A percentile compares a stretch with the other conserved stretches of the same genome.
Evolutionary conservation across 2,797 vertebrate species (phyloP).

Genomic region (Helicolenus hilgendorfi): DNA sequence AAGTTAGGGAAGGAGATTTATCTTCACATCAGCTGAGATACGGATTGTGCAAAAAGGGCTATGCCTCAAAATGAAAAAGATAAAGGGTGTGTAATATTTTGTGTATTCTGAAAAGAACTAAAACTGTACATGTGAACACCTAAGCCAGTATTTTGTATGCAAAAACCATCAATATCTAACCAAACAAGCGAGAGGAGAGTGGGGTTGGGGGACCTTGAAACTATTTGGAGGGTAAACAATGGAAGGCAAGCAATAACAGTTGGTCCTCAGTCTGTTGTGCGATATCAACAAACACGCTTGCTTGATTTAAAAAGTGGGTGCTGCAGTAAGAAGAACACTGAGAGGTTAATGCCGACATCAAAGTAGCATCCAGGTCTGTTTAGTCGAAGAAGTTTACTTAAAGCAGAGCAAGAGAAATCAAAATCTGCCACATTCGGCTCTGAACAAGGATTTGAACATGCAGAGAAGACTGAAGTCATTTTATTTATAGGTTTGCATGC

Average conservation of each 20-base stretch:
- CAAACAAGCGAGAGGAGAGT: conserved; percentile 29
- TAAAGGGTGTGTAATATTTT: conserved; percentile 1
- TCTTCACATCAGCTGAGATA: conserved; percentile 27
- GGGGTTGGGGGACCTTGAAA: background rate
- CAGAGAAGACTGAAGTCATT: conserved; percentile 78
- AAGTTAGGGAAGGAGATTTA: conserved; percentile 26
- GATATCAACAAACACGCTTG: conserved; percentile 40
- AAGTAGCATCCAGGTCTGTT: conserved; percentile 44
- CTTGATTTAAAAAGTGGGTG: conserved; percentile 45
- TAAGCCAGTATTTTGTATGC: conserved; percentile 27
- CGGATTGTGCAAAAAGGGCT: background rate
- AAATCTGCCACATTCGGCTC: conserved; percentile 24
- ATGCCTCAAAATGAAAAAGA: background rate
- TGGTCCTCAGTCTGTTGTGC: conserved; percentile 54
- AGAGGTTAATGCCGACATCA: conserved; percentile 54
- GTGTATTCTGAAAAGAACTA: conserved; percentile 8
- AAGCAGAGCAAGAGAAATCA: conserved; percentile 44
- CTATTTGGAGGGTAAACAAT: conserved; percentile 62
- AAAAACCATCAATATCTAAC: conserved; percentile 33
- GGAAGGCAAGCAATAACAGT: conserved; percentile 52
- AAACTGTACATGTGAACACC: conserved; percentile 4
- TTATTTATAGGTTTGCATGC: conserved; percentile 87
- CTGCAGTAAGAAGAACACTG: conserved; percentile 13
- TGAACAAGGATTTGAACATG: conserved; percentile 58
- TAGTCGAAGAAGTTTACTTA: conserved; percentile 56